phyloP scores from a whole-genome alignment of 2,113 vertebrate genomes.

The Heloderma charlesbogerti region DNA sequence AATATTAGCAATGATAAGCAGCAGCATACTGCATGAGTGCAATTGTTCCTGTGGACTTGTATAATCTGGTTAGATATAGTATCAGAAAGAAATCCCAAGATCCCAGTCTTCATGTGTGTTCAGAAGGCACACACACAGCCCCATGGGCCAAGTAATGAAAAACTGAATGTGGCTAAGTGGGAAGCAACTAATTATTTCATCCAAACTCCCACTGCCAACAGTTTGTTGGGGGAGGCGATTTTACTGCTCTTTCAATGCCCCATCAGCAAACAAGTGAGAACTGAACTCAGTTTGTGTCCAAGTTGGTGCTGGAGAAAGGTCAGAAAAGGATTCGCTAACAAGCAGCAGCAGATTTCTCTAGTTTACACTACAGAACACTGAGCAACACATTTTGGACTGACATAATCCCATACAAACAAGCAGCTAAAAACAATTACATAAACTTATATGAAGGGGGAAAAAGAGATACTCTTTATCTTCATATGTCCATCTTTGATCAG shows the following conservation, averaged over 20 bases:
- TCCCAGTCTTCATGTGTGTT: not conserved
- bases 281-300: not conserved
- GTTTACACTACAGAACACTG: not conserved
- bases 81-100: not conserved
- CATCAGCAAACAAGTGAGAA: not conserved
- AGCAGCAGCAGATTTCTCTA: not conserved
- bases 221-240: not conserved
- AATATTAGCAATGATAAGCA: not conserved
- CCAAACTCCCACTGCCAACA: not conserved
- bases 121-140: not conserved
- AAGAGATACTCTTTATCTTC: too few relatives aligned
- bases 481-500: conserved; percentile 22
- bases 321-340: not conserved
- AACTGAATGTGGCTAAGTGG: not conserved
- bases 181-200: not conserved
- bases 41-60: not conserved
- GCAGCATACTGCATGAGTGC: not conserved
- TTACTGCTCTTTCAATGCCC: too few relatives aligned
- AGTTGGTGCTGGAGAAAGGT: not conserved
- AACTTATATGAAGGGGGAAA: not conserved
- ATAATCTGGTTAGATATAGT: not conserved
- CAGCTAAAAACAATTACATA: not conserved
- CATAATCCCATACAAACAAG: not conserved
- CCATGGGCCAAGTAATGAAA: not conserved
- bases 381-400: not conserved